These are phyloP conservation scores for Stictonetta naevosa DNA, from an alignment of 2,113 vertebrate species.

Conservation along the genomic window DNA sequence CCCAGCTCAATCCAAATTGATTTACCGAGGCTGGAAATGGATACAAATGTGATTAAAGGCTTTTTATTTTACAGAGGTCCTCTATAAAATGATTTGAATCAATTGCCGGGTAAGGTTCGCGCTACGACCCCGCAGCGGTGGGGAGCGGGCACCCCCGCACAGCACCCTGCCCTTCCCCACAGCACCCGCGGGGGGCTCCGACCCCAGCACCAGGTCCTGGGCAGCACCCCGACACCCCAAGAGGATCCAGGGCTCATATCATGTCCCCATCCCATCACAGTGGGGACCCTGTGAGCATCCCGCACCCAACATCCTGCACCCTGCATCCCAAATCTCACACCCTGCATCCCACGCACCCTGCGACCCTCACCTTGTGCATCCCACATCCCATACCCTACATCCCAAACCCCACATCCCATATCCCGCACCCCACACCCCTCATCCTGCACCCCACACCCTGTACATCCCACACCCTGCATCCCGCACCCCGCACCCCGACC, in stretches of 20 bases:
- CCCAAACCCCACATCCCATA: not conserved
- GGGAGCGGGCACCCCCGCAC: not conserved
- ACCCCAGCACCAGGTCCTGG: not conserved
- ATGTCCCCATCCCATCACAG: not conserved
- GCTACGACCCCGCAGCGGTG: not conserved
- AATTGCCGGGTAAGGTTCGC: slow-evolving; percentile 68
- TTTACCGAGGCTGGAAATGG: slow-evolving; percentile 83
- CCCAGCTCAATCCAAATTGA: slow-evolving; percentile 85
- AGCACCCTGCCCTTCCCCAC: not conserved
- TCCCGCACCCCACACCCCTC: not conserved
- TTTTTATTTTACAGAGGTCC: slow-evolving; percentile 83
- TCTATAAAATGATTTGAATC: slow-evolving; percentile 82
- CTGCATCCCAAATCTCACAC: not conserved
- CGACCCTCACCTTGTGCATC: not conserved
- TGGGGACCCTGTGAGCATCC: not conserved
- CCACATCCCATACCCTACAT: not conserved
- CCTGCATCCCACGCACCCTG: not conserved
- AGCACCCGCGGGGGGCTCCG: not conserved
- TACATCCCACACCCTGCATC: not conserved
- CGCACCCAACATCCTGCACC: not conserved
- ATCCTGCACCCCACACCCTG: not conserved
- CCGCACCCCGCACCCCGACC: not conserved
- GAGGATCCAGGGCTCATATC: not conserved
- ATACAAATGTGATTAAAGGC: slow-evolving; percentile 87
- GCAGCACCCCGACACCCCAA: not conserved